Conservation (phyloP, 2,113 vertebrate species). For the Hemiprocne comata region DNA sequence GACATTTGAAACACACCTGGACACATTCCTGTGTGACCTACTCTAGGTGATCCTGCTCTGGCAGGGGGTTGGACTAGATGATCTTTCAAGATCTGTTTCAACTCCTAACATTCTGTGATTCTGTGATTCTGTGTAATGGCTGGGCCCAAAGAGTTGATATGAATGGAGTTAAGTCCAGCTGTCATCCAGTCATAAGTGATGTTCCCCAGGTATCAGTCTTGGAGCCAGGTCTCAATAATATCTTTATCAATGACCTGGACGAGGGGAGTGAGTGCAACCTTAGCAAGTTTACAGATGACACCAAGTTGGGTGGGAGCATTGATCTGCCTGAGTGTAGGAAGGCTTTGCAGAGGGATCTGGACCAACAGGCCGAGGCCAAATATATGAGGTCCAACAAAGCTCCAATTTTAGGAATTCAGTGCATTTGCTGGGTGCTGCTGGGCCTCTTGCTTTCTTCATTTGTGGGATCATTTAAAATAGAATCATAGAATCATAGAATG, state of each 20-base stretch:
- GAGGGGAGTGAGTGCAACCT: not conserved
- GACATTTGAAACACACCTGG: too few relatives aligned
- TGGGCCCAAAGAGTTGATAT: too few relatives aligned
- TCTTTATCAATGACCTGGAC: not conserved
- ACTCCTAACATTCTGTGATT: too few relatives aligned
- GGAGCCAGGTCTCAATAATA: not conserved
- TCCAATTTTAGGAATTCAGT: not conserved
- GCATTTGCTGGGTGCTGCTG: not conserved
- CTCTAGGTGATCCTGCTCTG: too few relatives aligned
- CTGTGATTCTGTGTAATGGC: too few relatives aligned
- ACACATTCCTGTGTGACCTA: too few relatives aligned
- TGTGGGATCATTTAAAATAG: too few relatives aligned
- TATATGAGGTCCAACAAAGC: too few relatives aligned
- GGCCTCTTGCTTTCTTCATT: not conserved
- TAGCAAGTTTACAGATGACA: not conserved
- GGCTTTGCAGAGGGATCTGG: not conserved
- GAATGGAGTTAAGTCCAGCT: not conserved
- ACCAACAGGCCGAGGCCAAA: not conserved
- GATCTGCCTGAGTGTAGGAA: not conserved
- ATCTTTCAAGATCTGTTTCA: too few relatives aligned
- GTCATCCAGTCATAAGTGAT: accelerated
- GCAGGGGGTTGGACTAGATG: too few relatives aligned
- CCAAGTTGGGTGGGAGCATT: not conserved
- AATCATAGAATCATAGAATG: too few relatives aligned
- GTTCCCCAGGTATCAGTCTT: not conserved